Base-by-base conservation (phyloP, 2,113 vertebrate genomes). In the Ictalurus punctatus region DNA sequence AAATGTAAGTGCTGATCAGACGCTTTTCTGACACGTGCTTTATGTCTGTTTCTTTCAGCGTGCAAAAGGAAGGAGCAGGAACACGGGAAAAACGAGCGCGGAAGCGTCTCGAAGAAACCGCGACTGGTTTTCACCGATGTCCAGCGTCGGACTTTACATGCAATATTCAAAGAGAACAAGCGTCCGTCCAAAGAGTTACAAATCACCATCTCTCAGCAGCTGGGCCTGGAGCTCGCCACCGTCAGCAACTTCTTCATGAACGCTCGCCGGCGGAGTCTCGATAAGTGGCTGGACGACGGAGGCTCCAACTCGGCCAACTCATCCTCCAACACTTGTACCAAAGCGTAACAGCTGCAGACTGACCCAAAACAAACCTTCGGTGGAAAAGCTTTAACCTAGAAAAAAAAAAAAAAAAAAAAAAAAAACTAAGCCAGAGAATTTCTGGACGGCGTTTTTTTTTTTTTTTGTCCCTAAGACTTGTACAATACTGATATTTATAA, bases 211-310 rank as follows among this genome's bases (percentile, higher is more conserved):
- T 98, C 98, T 92, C 98, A 99, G 96, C 98, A 99, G 96, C 96
- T 99, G 83, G 98, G 98, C 91, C 94, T 99, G 93, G 98, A 99
- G 96, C 96, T 99, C 93, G 96, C 98, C 94, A 99, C 98, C 13
- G 98, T 99, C 96, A 99, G 98, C 96, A 99, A 99, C 96, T 99
- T 99, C 96, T 99, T 99, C 95, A 99, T 99, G 98, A 99, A 99
- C 40, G 98, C 98, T 12, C 96, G 98, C 73, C 96, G 98, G 93
- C 96, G 98, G 93, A 99, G 98, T 95, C 96, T 99, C 91, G 98
- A 99, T 94, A 99, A 99, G 93, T 99, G 98, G 98, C 97, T 98
- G 94, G 98, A 99, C 83, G 98, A 99, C 81, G 97, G 97, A 91
- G 96, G 96, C 93, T 96, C 97, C 93, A 96, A 95, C 95, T 95